A percentile compares a stretch with the other conserved stretches of the same genome.
These are phyloP conservation scores for Parascotia fuliginaria DNA, from an alignment of 2,888 invertebrate species.

Conservation along the genomic window DNA sequence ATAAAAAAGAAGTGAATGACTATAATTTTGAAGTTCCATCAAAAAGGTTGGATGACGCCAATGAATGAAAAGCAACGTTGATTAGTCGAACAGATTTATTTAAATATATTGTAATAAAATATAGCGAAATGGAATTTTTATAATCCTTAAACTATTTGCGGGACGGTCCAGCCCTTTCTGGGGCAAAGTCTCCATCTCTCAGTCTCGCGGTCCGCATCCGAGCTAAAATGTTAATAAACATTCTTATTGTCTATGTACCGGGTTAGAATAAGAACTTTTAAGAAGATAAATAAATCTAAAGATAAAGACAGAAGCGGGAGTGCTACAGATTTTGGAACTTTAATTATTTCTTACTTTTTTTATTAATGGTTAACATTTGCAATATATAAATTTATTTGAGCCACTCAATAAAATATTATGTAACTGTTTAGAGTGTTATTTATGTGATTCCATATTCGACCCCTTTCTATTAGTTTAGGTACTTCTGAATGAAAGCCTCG, in stretches of 20 bases:
- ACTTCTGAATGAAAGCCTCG: too few relatives aligned
- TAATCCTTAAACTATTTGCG: slow-evolving; percentile 81
- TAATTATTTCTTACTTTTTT: neutral
- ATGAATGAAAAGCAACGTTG: slow-evolving; percentile 82
- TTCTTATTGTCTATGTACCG: slow-evolving; percentile 50
- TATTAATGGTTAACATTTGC: neutral
- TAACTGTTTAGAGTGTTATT: too few relatives aligned
- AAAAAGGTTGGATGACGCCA: slow-evolving; percentile 62
- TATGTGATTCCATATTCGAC: too few relatives aligned
- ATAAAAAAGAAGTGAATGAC: slow-evolving; percentile 83
- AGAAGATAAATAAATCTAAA: slow-evolving; percentile 25
- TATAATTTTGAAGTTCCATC: slow-evolving; percentile 55
- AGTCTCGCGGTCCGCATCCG: slow-evolving; percentile 74
- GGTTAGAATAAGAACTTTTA: slow-evolving; percentile 17
- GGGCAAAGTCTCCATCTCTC: slow-evolving; percentile 82
- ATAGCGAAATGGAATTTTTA: slow-evolving; percentile 59
- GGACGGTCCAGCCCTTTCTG: slow-evolving; percentile 75
- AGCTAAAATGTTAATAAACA: slow-evolving; percentile 78
- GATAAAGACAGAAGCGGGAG: slow-evolving; percentile 40
- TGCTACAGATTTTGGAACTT: slow-evolving; percentile 44
- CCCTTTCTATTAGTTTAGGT: too few relatives aligned
- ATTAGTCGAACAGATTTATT: slow-evolving; percentile 74
- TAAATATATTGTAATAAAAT: slow-evolving; percentile 66
- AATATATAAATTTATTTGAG: too few relatives aligned
- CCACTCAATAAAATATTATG: too few relatives aligned